A percentile compares a stretch with the other conserved stretches of the same genome.
Conservation (phyloP, 2,888 invertebrate genomes). For the Megastigmus dorsalis region DNA sequence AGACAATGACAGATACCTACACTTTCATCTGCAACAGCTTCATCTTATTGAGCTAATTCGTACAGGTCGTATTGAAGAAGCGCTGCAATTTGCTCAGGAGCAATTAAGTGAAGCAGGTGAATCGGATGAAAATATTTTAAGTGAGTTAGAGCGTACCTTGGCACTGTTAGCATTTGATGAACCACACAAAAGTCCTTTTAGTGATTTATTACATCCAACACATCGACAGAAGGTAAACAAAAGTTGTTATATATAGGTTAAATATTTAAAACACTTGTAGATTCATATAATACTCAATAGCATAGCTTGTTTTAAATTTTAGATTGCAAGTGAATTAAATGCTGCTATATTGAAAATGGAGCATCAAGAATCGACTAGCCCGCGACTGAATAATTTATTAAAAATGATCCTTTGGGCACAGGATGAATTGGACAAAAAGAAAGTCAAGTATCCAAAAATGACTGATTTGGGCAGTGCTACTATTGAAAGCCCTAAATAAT, state of each 20-base stretch:
- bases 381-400: conserved; percentile 92
- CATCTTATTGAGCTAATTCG: conserved; percentile 92
- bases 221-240: conserved; percentile 90
- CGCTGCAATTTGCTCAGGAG: conserved; percentile 91
- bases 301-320: conserved; percentile 53
- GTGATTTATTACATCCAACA: conserved; percentile 92
- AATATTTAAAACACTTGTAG: background rate
- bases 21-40: conserved; percentile 95
- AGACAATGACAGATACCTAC: conserved; percentile 95
- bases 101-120: conserved; percentile 93
- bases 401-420: conserved; percentile 97
- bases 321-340: conserved; percentile 97
- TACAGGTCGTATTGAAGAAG: conserved; percentile 89
- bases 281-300: conserved; percentile 19
- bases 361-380: conserved; percentile 91
- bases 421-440: conserved; percentile 94
- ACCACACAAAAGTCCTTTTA: conserved; percentile 95
- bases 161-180: conserved; percentile 97
- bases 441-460: conserved; percentile 97
- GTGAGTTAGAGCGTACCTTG: conserved; percentile 93
- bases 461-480: conserved; percentile 90
- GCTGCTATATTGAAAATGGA: conserved; percentile 97
- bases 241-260: background rate
- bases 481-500: conserved; percentile 84
- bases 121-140: conserved; percentile 81